These are phyloP conservation scores for Microctonus brassicae DNA, from an alignment of 2,888 invertebrate genomes.

Conservation along the genomic window DNA sequence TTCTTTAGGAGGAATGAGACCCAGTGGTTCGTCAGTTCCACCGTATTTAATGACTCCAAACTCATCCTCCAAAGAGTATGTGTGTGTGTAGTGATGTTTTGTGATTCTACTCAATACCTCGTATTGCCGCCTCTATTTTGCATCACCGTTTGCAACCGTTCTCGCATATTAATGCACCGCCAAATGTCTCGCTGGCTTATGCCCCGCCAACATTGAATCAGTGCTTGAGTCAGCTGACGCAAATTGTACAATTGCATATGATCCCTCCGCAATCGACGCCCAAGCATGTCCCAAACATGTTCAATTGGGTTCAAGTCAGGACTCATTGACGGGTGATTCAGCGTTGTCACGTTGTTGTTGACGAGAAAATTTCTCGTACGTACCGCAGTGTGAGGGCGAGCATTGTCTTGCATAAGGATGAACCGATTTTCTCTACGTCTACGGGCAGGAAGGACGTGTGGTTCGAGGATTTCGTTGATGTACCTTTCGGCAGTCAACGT, in stretches of 20 bases:
- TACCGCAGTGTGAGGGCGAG: conserved; percentile 35
- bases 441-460: conserved; percentile 22
- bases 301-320: conserved; percentile 40
- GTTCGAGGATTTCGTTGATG: conserved; percentile 2
- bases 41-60: conserved; percentile 20
- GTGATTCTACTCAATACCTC: background rate
- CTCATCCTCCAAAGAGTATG: conserved; percentile 8
- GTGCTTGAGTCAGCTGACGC: no score
- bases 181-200: no score
- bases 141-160: background rate
- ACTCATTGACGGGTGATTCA: conserved; percentile 36
- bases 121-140: conserved; percentile 7
- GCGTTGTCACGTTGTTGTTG: conserved; percentile 25
- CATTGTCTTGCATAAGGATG: conserved; percentile 42
- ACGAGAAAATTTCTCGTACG: conserved; percentile 31
- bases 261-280: conserved; percentile 29
- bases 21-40: background rate
- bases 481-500: background rate
- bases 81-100: background rate
- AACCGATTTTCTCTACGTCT: no score
- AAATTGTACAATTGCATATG: conserved; percentile 31
- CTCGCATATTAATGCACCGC: conserved; percentile 33
- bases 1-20: conserved; percentile 19
- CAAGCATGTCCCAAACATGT: conserved; percentile 39
- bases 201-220: no score